Evolutionary conservation across 2,797 vertebrate species (phyloP).

Genomic region (Tauraco hartlaubi): DNA sequence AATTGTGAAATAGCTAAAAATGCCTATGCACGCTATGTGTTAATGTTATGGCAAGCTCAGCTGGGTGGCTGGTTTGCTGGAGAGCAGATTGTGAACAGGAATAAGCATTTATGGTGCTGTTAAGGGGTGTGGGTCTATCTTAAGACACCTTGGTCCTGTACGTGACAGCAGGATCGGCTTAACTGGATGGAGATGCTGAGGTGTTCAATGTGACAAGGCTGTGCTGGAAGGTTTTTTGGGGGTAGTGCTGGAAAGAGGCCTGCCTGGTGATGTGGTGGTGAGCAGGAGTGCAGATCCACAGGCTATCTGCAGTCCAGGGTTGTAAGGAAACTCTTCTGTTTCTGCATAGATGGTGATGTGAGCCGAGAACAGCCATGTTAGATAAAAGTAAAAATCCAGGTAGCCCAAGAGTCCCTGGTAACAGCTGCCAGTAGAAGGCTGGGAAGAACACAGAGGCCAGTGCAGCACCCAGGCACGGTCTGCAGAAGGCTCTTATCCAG

Average conservation of each 20-base stretch:
- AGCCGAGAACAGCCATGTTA: background rate
- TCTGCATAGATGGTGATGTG: background rate
- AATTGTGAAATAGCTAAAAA: background rate
- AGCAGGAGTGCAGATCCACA: background rate
- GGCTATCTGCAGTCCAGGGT: background rate
- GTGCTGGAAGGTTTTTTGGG: background rate
- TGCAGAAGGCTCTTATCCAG: background rate
- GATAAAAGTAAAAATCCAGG: background rate
- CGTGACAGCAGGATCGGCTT: background rate
- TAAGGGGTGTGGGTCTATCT: background rate
- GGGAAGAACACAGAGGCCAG: background rate
- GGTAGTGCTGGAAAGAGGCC: no score
- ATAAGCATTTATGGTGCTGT: rapidly evolving
- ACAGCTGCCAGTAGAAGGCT: background rate
- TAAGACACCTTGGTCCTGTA: rapidly evolving
- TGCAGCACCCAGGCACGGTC: rapidly evolving
- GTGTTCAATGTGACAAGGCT: background rate
- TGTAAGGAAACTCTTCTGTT: background rate
- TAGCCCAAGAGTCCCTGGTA: background rate
- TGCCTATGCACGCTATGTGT: background rate
- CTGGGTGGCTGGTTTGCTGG: background rate
- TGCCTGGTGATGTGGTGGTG: background rate
- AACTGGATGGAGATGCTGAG: background rate
- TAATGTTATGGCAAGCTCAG: background rate
- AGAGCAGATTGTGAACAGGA: background rate